Percentiles rank a stretch among this genome's conserved stretches.
Evolutionary conservation across 2,888 invertebrate species (phyloP).

Genomic region (Acanthopleura granulata): DNA sequence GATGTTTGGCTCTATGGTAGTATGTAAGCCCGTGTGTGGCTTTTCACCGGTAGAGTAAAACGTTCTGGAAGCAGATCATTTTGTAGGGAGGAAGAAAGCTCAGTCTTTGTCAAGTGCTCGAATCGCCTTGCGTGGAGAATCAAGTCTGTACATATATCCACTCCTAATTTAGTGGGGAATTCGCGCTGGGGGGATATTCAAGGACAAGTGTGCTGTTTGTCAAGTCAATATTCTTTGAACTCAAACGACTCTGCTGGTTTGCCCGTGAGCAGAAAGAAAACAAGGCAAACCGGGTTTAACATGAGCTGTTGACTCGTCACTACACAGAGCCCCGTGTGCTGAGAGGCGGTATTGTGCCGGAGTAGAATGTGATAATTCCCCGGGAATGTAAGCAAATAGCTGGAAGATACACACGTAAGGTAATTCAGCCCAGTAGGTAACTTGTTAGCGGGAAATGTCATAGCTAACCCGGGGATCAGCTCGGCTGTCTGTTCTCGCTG

Average conservation of each 20-base stretch:
- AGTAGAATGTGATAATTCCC: background rate
- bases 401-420: background rate
- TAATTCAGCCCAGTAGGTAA: too few relatives aligned
- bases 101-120: too few relatives aligned
- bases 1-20: too few relatives aligned
- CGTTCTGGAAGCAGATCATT: too few relatives aligned
- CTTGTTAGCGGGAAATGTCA: too few relatives aligned
- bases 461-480: too few relatives aligned
- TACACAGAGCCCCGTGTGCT: background rate
- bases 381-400: constrained; percentile 1
- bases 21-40: too few relatives aligned
- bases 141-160: background rate
- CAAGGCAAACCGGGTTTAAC: background rate
- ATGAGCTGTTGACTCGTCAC: background rate
- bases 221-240: constrained; percentile 8
- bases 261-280: background rate
- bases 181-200: background rate
- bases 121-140: too few relatives aligned
- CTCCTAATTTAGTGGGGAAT: background rate
- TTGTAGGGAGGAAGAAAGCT: too few relatives aligned
- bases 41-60: too few relatives aligned
- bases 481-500: too few relatives aligned
- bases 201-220: background rate
- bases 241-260: background rate
- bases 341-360: background rate